Base-by-base conservation (phyloP, 2,797 vertebrate species). In the Chelidonichthys spinosus region DNA sequence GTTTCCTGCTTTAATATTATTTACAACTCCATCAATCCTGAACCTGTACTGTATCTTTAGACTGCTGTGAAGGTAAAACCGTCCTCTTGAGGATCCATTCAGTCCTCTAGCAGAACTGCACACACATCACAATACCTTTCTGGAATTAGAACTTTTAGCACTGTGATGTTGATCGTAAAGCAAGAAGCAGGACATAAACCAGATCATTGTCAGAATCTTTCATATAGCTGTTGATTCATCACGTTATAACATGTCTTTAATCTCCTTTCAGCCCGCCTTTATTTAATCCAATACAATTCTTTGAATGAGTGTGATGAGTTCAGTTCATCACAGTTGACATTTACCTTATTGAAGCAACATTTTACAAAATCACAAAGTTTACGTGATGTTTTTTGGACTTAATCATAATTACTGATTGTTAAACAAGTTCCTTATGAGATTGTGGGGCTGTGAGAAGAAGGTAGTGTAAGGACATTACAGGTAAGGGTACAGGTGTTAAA, bases 341-440 rank as follows among this genome's bases (percentile, higher is more conserved):
- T 72, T 52, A 44, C 15, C 0, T 54, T 52, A 47, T 43, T 50
- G 2, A 60, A 33, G 40, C 11, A n/a, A 63, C 49, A 64, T 37
- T 58, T 58, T 58, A 17, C 36, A 3, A n/a, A 61, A 50, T 43
- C 50, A 47, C 15, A 74, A 56, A 11, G 42, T 60, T 77, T 44
- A 36, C 10, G 11, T 44, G 4, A 46, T 50, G 5, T 37, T 42
- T 49, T 67, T 63, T 7, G 32, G 11, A 4, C 42, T 74, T 70
- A 13, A 43, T 70, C 17, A 35, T 40, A 49, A 50, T 49, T 55
- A 37, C 55, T 2, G 63, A 78, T 59, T 47, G 32, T 58, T 40
- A 46, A 53, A 59, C 11, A n/a, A 36, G 55, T 63, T 25, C 25
- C 25, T 25, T 25, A 25, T 25, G 25, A 25, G 25, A 25, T 25